Evolutionary conservation across 2,113 vertebrate genomes (phyloP), one percentile per base, ranked within the genome.

Genomic region (Zosterops borbonicus): DNA sequence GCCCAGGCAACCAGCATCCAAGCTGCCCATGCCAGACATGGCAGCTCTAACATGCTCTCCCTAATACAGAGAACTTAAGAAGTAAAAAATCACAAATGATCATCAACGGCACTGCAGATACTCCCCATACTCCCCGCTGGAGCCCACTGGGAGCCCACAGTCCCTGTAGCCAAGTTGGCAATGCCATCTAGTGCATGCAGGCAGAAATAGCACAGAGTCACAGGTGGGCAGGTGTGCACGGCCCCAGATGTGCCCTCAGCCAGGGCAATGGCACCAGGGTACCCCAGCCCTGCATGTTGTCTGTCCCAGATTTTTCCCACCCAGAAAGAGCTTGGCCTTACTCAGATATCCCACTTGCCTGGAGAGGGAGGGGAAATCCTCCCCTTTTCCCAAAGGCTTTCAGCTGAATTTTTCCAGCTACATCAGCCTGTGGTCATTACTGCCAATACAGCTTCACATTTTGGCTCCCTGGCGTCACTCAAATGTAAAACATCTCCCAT

Each of bases 151-250:
- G 35, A 80, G 67, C 60, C 75, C 37, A 15, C 19, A 18, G 86
- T 93, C 89, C 94, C 96, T 6, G 91, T 97, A 91, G 92, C 95
- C 92, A 95, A 96, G 96, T 97, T 97, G 87, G 95, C 96, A 96
- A 96, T 97, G 98, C 98, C 98, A 98, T 97, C 97, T 98, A 97
- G 97, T 98, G 98, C 97, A 94, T 90, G 92, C 93, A 90, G 90
- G 75, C 95, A 97, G 98, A 97, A 97, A 97, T 37, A 94, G 88
- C 92, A 88, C 60, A 47, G 89, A 44, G 46, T 35, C 4, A 4
- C 9, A 2, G 59, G 37, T 31, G 6, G 79, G 33, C 77, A 81
- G 77, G 37, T 60, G 1, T 44, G 62, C 83, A 21, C 22, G 0
- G 55, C 2, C 0, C 47, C 78, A 86, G 89, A 73, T 87, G 80